A percentile compares a stretch with the other conserved stretches of the same genome.
Conservation (phyloP, 1,140 invertebrate species). For the Sycobia sp. region DNA sequence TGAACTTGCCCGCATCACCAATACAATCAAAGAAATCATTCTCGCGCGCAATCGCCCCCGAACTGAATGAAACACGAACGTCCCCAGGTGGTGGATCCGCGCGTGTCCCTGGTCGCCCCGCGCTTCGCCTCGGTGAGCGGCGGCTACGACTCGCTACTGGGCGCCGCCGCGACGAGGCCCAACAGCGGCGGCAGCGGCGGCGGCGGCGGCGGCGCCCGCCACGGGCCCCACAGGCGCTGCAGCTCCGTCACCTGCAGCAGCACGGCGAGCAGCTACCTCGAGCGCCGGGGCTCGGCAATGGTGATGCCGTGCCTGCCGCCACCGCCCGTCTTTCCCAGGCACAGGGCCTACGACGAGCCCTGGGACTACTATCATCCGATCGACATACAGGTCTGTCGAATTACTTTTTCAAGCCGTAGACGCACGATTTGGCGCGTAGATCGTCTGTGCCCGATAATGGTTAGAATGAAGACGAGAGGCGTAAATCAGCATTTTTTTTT, state of each 20-base stretch:
- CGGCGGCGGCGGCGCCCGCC: slow-evolving; percentile 22
- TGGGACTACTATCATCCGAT: slow-evolving; percentile 74
- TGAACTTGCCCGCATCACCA: no score
- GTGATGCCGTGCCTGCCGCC: slow-evolving; percentile 71
- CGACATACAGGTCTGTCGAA: slow-evolving; percentile 67
- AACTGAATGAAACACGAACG: no score
- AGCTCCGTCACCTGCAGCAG: slow-evolving; percentile 82
- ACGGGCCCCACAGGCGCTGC: slow-evolving; percentile 65
- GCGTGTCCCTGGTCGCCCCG: slow-evolving; percentile 37
- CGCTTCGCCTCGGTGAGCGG: slow-evolving; percentile 73
- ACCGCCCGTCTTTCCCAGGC: slow-evolving; percentile 59
- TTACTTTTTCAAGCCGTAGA: no score
- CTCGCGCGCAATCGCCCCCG: no score
- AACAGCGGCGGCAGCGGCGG: no score
- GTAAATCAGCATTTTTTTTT: no score
- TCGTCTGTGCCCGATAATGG: no score
- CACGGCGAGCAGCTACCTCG: slow-evolving; percentile 79
- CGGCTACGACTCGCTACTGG: slow-evolving; percentile 73
- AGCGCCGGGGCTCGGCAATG: slow-evolving; percentile 76
- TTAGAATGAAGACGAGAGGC: no score
- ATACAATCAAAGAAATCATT: no score
- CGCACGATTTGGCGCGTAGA: no score
- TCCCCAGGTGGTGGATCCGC: slow-evolving; percentile 3
- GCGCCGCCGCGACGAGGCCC: slow-evolving; percentile 65
- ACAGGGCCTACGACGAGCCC: slow-evolving; percentile 56